A percentile compares a stretch with the other conserved stretches of the same genome.
Conservation (phyloP, 2,797 vertebrate genomes). For the Channallabes apus region DNA sequence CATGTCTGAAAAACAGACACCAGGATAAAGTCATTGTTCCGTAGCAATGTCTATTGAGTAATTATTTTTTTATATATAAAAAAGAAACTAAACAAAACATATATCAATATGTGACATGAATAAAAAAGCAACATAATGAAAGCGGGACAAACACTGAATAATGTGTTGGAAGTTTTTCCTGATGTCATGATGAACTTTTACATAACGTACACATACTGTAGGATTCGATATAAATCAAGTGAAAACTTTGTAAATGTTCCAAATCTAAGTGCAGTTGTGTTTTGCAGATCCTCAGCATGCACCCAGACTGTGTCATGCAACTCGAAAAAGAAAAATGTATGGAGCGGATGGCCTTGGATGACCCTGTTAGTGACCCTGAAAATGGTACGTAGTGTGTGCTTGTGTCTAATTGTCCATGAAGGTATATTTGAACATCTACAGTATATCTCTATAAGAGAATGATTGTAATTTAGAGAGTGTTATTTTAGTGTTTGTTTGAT, state of each 20-base stretch:
- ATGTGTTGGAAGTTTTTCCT: neutral
- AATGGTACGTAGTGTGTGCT: constrained; percentile 60
- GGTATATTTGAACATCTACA: neutral
- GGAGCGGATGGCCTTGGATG: constrained; percentile 77
- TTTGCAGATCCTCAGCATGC: constrained; percentile 74
- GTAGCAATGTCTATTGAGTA: neutral
- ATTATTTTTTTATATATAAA: neutral
- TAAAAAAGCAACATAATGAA: neutral
- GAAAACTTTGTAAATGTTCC: neutral
- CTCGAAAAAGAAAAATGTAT: constrained; percentile 89
- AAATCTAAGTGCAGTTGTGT: neutral
- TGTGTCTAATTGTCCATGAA: neutral
- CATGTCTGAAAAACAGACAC: neutral
- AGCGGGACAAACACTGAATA: neutral
- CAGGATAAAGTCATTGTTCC: neutral
- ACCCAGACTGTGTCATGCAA: constrained; percentile 84
- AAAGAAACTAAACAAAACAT: neutral
- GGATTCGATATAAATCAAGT: neutral
- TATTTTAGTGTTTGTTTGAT: neutral
- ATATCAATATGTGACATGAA: neutral
- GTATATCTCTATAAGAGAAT: neutral
- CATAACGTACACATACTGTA: neutral
- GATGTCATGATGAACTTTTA: neutral
- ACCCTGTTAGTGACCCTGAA: constrained; percentile 62
- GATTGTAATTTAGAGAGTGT: neutral